Base-by-base conservation (phyloP, 1,140 invertebrate species). In the Pararge aegeria region DNA sequence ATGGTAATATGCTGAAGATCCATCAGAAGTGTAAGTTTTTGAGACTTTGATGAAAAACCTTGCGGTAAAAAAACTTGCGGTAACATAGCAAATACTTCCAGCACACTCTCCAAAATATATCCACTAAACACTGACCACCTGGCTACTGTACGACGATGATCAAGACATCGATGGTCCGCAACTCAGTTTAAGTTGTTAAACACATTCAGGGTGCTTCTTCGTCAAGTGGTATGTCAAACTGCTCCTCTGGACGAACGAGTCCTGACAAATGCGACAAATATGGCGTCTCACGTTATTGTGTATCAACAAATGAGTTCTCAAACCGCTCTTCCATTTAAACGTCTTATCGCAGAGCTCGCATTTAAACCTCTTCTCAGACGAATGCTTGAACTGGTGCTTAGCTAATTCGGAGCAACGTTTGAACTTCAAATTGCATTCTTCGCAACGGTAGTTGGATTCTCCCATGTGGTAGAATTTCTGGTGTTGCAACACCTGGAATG, bases 231-330 rank as follows among this genome's bases (percentile, higher is more conserved):
- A 80, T 24, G 75, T 75, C 0, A 91, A 57, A 16, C 90, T 91
- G 0, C 85, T 89, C 50, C 91, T 91, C 42, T 92, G 91, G 5
- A 91, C 90, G 64, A 96, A 96, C 13, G 93, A 92, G 80, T 96
- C 95, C 0, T 94, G 94, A 70, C 95, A 96, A 5, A 95, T 91
- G 74, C 93, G 93, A 65, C 95, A 96, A 1, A 91, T 72, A 66
- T 93, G 96, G 2, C 94, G 93, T 68, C 95, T 95, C 53, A 94
- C 93, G 0, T 94, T 94, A 0, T 91, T 91, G 58, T 93, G 93
- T n/a, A 38, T 55, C 42, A 51, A 18, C 9, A 62, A 15, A 24
- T 70, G 68, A 5, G 48, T 62, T 6, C 51, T 15, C 19, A 70
- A 40, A 27, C 63, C 57, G 12, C 61, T 66, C 15, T 64, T 64